Evolutionary conservation across 2,888 invertebrate genomes (phyloP).

Genomic region (Willowsia nigromaculata): DNA sequence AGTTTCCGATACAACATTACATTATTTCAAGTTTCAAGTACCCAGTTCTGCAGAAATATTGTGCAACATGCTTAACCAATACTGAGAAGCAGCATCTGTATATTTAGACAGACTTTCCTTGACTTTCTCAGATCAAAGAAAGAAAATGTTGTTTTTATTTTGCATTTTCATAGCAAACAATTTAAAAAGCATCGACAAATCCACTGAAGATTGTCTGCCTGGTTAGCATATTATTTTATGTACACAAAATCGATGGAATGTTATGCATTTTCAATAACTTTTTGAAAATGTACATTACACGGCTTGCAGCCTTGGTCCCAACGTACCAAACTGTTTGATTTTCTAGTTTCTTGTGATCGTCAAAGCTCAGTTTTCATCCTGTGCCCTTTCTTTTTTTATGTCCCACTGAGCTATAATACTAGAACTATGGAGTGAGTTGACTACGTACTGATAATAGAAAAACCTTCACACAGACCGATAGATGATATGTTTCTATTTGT

Average conservation of each 20-base stretch:
- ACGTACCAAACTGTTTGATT: constrained; percentile 5
- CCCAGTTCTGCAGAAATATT: too few species aligned
- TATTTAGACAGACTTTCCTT: not conserved
- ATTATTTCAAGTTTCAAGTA: too few species aligned
- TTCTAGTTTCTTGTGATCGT: not conserved
- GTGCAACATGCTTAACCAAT: too few species aligned
- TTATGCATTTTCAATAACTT: not conserved
- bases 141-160: constrained; percentile 33
- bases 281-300: not conserved
- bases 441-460: too few species aligned
- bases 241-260: not conserved
- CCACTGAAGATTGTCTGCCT: not conserved
- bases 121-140: constrained; percentile 46
- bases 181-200: not conserved
- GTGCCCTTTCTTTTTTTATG: not conserved
- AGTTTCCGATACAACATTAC: too few species aligned
- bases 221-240: not conserved
- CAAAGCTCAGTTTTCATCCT: not conserved
- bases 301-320: not conserved
- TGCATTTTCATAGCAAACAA: not conserved
- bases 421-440: too few species aligned
- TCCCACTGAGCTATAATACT: too few species aligned
- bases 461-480: too few species aligned
- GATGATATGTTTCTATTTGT: too few species aligned
- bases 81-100: too few species aligned